phyloP scores from a whole-genome alignment of 2,113 vertebrate genomes.

The Gobiocypris rarus region DNA sequence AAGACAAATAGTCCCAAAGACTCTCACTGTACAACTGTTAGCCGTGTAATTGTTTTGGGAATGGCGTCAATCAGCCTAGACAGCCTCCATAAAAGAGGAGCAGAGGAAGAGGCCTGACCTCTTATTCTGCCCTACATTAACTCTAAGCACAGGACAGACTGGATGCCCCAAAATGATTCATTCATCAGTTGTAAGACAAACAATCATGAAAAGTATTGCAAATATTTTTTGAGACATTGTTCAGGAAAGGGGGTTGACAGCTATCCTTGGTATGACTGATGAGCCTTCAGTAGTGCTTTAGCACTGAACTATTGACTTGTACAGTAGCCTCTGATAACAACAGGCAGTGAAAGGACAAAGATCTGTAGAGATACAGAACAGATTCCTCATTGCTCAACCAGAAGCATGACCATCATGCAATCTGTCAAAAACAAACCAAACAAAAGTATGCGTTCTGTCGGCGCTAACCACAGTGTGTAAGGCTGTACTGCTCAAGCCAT shows the following conservation, averaged over 20 bases:
- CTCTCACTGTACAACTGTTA: slow-evolving; percentile 50
- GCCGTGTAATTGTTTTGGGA: slow-evolving; percentile 65
- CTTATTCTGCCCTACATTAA: slow-evolving; percentile 31
- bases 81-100: slow-evolving; percentile 44
- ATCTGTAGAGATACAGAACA: slow-evolving; percentile 18
- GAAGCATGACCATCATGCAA: slow-evolving; percentile 2
- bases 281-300: background rate
- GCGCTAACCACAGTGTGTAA: slow-evolving; percentile 42
- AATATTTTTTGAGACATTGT: background rate
- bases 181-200: background rate
- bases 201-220: background rate
- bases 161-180: background rate
- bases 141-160: background rate
- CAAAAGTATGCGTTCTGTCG: slow-evolving; percentile 19
- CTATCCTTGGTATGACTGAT: background rate
- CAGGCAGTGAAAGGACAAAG: slow-evolving; percentile 11
- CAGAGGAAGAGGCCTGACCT: slow-evolving; percentile 54
- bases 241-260: background rate
- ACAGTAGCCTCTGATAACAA: background rate
- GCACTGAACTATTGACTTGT: slow-evolving; percentile 5
- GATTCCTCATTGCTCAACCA: background rate
- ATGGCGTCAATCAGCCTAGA: slow-evolving; percentile 64
- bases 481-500: slow-evolving; percentile 38
- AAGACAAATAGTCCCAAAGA: background rate
- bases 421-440: slow-evolving; percentile 27